Evolutionary conservation across 1,140 invertebrate species (phyloP).

Genomic region (Acarapis woodi): DNA sequence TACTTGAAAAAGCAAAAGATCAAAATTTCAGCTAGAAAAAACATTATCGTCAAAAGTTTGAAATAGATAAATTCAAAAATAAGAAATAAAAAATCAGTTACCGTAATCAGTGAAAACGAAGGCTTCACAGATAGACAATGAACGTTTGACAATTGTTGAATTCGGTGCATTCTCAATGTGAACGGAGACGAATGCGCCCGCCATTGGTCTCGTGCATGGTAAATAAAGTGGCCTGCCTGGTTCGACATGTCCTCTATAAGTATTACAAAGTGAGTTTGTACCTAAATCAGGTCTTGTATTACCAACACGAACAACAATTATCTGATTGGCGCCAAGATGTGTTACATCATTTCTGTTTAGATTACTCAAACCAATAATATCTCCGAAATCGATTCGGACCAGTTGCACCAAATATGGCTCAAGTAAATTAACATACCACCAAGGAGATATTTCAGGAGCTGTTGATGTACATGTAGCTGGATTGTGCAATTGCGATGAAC

Average conservation of each 20-base stretch:
- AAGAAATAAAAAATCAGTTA: slow-evolving; percentile 13
- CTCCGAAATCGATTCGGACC: slow-evolving; percentile 65
- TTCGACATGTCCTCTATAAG: slow-evolving; percentile 31
- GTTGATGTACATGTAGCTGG: slow-evolving; percentile 53
- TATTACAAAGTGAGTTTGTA: slow-evolving; percentile 70
- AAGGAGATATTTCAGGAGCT: slow-evolving; percentile 41
- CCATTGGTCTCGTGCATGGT: slow-evolving; percentile 78
- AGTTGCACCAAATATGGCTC: slow-evolving; percentile 84
- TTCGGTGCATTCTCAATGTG: slow-evolving; percentile 46
- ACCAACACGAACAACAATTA: slow-evolving; percentile 60
- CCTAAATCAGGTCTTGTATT: slow-evolving; percentile 78
- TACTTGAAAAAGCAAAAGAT: neutral
- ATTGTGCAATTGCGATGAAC: slow-evolving; percentile 47
- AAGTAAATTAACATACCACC: slow-evolving; percentile 84
- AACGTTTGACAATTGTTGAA: no score
- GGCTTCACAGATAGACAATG: slow-evolving; percentile 71
- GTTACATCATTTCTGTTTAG: neutral
- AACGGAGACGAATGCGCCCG: slow-evolving; percentile 70
- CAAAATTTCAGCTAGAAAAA: neutral
- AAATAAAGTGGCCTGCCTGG: slow-evolving; percentile 68
- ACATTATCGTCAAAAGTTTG: neutral
- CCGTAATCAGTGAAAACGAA: slow-evolving; percentile 78
- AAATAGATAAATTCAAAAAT: neutral
- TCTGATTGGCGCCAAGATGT: no score
- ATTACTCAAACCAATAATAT: slow-evolving; percentile 15